A percentile compares a stretch with the other conserved stretches of the same genome.
These are phyloP conservation scores for Caenorhabditis imperialis DNA, from an alignment of 2,888 invertebrate genomes.

Conservation along the genomic window DNA sequence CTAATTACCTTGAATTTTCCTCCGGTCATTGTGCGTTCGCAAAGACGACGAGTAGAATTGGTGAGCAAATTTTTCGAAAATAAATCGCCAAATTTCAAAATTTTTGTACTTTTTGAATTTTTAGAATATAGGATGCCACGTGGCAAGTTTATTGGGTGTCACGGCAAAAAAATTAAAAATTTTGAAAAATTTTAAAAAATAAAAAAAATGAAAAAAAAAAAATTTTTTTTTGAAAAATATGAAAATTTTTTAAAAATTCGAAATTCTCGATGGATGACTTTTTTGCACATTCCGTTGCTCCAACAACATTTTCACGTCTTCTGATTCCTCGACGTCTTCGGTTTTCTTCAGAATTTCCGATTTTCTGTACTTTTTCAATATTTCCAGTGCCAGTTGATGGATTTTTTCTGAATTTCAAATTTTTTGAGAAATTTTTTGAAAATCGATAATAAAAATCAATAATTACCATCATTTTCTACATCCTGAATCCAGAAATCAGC, in stretches of 20 bases:
- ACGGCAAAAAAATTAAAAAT: neutral
- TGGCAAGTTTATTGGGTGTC: neutral
- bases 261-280: slow-evolving; percentile 8
- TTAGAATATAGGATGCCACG: neutral
- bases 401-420: slow-evolving; percentile 29
- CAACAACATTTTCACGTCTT: slow-evolving; percentile 31
- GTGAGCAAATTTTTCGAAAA: too few relatives aligned
- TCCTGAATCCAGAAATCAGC: slow-evolving; percentile 28
- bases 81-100: too few relatives aligned
- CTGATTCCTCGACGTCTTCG: slow-evolving; percentile 13
- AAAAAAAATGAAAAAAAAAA: too few relatives aligned
- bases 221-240: neutral
- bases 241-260: neutral
- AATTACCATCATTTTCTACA: slow-evolving; percentile 31
- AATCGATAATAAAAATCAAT: neutral
- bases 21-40: too few relatives aligned
- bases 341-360: neutral
- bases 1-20: too few relatives aligned
- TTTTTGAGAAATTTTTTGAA: neutral
- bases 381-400: slow-evolving; percentile 2
- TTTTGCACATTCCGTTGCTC: slow-evolving; percentile 5
- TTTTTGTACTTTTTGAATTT: too few relatives aligned
- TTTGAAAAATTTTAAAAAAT: too few relatives aligned
- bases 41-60: too few relatives aligned
- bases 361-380: slow-evolving; percentile 3